Evolutionary conservation across 2,888 invertebrate species (phyloP).

Genomic region (Meandrusa payeni): DNA sequence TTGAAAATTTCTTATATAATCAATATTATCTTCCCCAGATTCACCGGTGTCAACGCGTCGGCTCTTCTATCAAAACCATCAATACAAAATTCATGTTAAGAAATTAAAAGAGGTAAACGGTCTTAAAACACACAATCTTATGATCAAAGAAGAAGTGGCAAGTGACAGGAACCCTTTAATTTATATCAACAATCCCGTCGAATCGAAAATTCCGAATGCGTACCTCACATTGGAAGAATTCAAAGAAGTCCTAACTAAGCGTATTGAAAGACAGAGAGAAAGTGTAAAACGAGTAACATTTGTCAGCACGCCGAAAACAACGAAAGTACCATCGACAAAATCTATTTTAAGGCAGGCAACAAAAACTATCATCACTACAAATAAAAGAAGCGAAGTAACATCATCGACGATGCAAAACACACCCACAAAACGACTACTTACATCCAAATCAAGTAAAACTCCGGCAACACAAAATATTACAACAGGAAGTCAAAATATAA

Average conservation of each 20-base stretch:
- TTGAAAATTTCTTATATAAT: no score
- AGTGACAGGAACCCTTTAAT: constrained; percentile 39
- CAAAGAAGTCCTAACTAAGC: constrained; percentile 41
- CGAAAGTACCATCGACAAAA: background rate
- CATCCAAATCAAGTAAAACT: no score
- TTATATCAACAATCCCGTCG: constrained; percentile 66
- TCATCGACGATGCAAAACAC: no score
- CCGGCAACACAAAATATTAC: no score
- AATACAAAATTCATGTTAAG: constrained; percentile 52
- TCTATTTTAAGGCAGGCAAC: no score
- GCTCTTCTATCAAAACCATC: constrained; percentile 36
- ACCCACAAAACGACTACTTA: no score
- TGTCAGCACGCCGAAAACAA: background rate
- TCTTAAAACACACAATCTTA: constrained; percentile 56
- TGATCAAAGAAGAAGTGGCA: constrained; percentile 36
- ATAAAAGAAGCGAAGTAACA: no score
- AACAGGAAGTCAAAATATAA: no score
- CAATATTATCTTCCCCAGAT: constrained; percentile 5
- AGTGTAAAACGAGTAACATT: constrained; percentile 8
- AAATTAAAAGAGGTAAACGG: constrained; percentile 63
- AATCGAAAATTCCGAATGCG: constrained; percentile 55
- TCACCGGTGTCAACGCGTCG: constrained; percentile 37
- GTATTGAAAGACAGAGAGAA: constrained; percentile 36
- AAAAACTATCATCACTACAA: background rate
- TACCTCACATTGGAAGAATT: constrained; percentile 55